phyloP scores from a whole-genome alignment of 2,888 invertebrate genomes.

The Gastrophysa polygoni region DNA sequence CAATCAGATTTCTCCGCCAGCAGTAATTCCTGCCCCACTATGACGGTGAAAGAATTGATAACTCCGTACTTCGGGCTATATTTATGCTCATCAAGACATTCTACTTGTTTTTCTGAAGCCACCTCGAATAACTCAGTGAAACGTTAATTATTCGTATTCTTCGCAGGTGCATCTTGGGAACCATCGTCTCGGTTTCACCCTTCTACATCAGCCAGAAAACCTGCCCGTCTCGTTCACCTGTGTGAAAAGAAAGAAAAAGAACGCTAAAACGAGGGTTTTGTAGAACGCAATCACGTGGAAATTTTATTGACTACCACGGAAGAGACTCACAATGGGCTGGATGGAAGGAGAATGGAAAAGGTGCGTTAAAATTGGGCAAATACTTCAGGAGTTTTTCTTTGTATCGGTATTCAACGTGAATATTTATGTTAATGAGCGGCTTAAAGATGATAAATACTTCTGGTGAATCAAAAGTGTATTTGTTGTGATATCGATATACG shows the following conservation, averaged over 20 bases:
- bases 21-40: too few species aligned
- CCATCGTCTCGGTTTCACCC: not conserved
- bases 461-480: too few species aligned
- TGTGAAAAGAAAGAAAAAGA: conserved; percentile 8
- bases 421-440: not conserved
- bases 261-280: conserved; percentile 9
- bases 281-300: conserved; percentile 20
- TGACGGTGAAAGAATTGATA: too few species aligned
- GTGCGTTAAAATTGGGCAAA: conserved; percentile 7
- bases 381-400: not conserved
- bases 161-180: conserved; percentile 12
- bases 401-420: not conserved
- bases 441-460: too few species aligned
- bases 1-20: too few species aligned
- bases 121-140: not conserved
- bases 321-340: not conserved
- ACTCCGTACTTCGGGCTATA: not conserved
- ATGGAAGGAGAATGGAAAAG: conserved; percentile 1
- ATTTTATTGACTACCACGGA: conserved; percentile 10
- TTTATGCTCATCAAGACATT: not conserved
- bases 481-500: too few species aligned
- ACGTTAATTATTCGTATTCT: conserved; percentile 5
- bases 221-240: conserved; percentile 24
- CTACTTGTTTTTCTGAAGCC: not conserved
- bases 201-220: conserved; percentile 8